Conservation (phyloP, 2,888 invertebrate genomes). For the Iphiclides podalirius region DNA sequence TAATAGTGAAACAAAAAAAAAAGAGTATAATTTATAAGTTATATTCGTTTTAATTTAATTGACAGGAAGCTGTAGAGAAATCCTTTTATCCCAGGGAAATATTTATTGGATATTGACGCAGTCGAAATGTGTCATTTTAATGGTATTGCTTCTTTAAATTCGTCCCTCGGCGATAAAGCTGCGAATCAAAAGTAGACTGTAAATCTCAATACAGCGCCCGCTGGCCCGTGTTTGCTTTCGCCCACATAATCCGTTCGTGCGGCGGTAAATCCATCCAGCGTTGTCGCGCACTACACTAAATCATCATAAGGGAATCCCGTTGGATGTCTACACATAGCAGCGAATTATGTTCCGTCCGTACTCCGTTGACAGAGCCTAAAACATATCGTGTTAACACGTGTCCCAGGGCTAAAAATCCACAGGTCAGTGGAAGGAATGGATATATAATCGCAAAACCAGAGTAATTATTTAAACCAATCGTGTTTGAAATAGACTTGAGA, state of each 20-base stretch:
- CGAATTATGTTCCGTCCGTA: constrained; percentile 28
- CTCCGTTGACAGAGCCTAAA: too few relatives aligned
- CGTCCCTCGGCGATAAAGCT: constrained; percentile 65
- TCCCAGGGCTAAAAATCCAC: too few relatives aligned
- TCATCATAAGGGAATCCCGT: constrained; percentile 78
- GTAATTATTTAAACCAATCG: too few relatives aligned
- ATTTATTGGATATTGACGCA: background rate
- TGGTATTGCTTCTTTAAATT: constrained; percentile 40
- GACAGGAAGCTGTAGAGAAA: background rate
- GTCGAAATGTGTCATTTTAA: constrained; percentile 7
- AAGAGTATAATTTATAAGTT: background rate
- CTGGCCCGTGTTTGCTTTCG: constrained; percentile 78
- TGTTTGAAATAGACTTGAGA: too few relatives aligned
- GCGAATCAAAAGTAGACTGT: constrained; percentile 75
- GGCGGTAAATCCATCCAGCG: constrained; percentile 77
- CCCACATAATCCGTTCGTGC: constrained; percentile 79
- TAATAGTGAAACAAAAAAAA: background rate
- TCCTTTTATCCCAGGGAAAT: background rate
- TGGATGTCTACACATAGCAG: constrained; percentile 35
- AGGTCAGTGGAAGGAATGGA: too few relatives aligned
- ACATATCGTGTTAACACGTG: constrained; percentile 8
- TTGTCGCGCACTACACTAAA: constrained; percentile 72
- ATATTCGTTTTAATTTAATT: background rate
- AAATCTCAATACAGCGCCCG: constrained; percentile 77
- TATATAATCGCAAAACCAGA: too few relatives aligned